These are phyloP conservation scores for Arrhamphus sclerolepis DNA, from an alignment of 2,797 vertebrate species.

Conservation along the genomic window DNA sequence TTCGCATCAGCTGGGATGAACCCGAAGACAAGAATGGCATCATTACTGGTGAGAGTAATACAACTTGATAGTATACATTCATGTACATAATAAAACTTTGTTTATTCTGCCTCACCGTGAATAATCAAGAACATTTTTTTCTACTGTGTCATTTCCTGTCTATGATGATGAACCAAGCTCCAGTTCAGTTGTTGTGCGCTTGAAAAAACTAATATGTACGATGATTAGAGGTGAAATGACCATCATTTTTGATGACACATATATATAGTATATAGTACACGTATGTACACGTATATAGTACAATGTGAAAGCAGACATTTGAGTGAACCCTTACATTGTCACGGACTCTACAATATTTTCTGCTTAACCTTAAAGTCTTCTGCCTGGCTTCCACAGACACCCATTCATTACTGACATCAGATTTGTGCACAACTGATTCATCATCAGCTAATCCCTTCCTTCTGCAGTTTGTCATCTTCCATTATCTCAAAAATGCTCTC, in stretches of 20 bases:
- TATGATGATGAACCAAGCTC: conserved; percentile 10
- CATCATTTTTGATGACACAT: conserved; percentile 7
- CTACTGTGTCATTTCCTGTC: conserved; percentile 7
- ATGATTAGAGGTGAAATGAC: conserved; percentile 4
- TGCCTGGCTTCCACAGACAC: conserved; percentile 19
- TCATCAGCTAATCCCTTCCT: conserved; percentile 62
- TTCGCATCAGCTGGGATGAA: conserved; percentile 95
- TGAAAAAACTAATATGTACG: conserved; percentile 8
- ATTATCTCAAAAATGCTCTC: conserved; percentile 58
- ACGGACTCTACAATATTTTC: conserved; percentile 16
- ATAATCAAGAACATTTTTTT: conserved; percentile 17
- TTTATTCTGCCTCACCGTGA: conserved; percentile 1
- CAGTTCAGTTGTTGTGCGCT: conserved; percentile 8
- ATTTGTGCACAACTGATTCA: conserved; percentile 52
- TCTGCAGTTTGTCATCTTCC: conserved; percentile 63
- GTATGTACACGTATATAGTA: conserved; percentile 9
- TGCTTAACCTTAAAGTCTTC: not conserved
- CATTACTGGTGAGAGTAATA: conserved; percentile 83
- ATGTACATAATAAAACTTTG: not conserved
- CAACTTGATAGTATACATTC: not conserved
- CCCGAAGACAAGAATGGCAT: conserved; percentile 93
- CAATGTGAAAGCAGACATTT: conserved; percentile 3
- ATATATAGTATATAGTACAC: conserved; percentile 16
- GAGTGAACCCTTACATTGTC: conserved; percentile 8
- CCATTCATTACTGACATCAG: conserved; percentile 27